Evolutionary conservation across 2,113 vertebrate genomes (phyloP).

Genomic region (Sisor rabdophorus): DNA sequence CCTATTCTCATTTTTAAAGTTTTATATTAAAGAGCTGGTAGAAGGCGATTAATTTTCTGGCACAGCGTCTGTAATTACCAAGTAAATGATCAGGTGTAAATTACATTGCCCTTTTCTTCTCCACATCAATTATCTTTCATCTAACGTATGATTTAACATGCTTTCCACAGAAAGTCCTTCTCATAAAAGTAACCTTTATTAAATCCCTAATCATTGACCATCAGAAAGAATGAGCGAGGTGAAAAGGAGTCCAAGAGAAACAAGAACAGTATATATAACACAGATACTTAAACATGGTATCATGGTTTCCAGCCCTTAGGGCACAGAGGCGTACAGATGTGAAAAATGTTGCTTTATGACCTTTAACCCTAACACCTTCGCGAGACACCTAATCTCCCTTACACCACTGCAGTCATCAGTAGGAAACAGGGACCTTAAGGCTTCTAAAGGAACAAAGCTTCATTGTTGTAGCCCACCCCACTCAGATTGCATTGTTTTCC

Average conservation of each 20-base stretch:
- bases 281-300: slow-evolving; percentile 6
- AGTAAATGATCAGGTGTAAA: slow-evolving; percentile 41
- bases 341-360: slow-evolving; percentile 43
- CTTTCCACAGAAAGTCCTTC: neutral
- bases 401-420: slow-evolving; percentile 21
- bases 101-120: slow-evolving; percentile 31
- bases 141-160: slow-evolving; percentile 5
- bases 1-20: slow-evolving; percentile 40
- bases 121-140: neutral
- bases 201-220: slow-evolving; percentile 13
- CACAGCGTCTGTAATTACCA: slow-evolving; percentile 30
- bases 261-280: neutral
- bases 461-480: slow-evolving; percentile 44
- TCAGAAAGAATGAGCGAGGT: neutral
- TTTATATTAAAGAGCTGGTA: slow-evolving; percentile 45
- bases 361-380: slow-evolving; percentile 44
- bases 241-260: neutral
- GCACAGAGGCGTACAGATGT: slow-evolving; percentile 40
- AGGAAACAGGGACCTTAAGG: slow-evolving; percentile 30
- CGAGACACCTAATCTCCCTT: slow-evolving; percentile 43
- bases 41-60: slow-evolving; percentile 55
- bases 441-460: slow-evolving; percentile 42
- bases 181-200: neutral
- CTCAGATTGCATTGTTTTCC: slow-evolving; percentile 34
- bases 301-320: slow-evolving; percentile 24